Evolutionary conservation across 2,113 vertebrate species (phyloP).

Genomic region (Ptilonorhynchus violaceus): DNA sequence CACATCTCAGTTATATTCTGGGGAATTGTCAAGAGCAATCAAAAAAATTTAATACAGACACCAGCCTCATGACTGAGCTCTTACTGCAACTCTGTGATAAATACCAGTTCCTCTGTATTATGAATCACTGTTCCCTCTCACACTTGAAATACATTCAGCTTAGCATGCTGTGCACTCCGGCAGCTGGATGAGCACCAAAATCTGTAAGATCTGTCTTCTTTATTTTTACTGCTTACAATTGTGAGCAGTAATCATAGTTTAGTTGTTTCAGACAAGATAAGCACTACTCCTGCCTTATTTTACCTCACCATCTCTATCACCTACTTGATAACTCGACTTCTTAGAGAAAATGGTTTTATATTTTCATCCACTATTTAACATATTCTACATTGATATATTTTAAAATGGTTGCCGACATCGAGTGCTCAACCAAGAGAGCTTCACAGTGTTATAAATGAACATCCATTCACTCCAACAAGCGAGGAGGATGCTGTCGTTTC

Average conservation of each 20-base stretch:
- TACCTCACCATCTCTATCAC: background rate
- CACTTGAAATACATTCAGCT: background rate
- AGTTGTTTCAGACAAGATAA: background rate
- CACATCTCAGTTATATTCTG: fast-evolving
- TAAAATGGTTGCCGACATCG: background rate
- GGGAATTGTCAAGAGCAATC: background rate
- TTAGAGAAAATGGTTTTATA: background rate
- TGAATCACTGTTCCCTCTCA: background rate
- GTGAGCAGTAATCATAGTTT: background rate
- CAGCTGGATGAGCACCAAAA: background rate
- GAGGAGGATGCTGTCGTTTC: background rate
- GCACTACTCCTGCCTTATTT: fast-evolving
- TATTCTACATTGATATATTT: background rate
- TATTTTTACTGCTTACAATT: background rate
- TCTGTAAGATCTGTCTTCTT: background rate
- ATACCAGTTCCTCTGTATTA: background rate
- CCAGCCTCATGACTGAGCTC: background rate
- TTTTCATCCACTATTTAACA: background rate
- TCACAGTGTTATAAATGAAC: background rate
- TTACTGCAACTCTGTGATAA: background rate
- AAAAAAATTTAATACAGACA: background rate
- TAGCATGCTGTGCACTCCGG: background rate
- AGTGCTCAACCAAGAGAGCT: background rate
- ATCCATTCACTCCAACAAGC: background rate
- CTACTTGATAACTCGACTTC: background rate